A percentile compares a stretch with the other conserved stretches of the same genome.
phyloP scores from a whole-genome alignment of 2,888 invertebrate species.

The Pachycephus smyrnensis region DNA sequence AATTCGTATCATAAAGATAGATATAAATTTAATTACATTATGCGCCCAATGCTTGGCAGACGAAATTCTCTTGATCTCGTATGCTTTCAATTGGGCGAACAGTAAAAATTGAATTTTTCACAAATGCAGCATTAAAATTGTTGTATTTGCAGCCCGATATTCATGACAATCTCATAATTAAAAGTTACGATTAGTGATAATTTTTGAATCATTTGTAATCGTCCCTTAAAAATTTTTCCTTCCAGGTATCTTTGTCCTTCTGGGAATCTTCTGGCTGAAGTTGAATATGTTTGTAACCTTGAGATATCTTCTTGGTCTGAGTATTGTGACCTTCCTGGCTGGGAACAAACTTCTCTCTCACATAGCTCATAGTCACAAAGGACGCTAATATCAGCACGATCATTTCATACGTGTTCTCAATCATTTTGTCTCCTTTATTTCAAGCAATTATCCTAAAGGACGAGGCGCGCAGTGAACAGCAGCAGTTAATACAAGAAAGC shows the following conservation, averaged over 20 bases:
- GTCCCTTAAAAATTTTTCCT: constrained; percentile 38
- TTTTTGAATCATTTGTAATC: constrained; percentile 3
- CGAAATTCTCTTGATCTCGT: constrained; percentile 32
- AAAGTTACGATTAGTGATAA: background rate
- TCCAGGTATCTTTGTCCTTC: constrained; percentile 86
- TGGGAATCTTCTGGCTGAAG: constrained; percentile 91
- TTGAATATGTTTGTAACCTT: constrained; percentile 97
- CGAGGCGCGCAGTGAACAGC: background rate
- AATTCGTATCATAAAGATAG: constrained; percentile 1
- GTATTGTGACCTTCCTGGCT: constrained; percentile 89
- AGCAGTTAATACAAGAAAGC: background rate
- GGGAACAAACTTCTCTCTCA: constrained; percentile 91
- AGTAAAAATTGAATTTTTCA: constrained; percentile 58
- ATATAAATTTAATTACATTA: constrained; percentile 9
- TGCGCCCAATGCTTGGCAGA: constrained; percentile 53
- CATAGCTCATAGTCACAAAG: constrained; percentile 72
- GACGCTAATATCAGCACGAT: constrained; percentile 37
- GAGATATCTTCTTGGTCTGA: constrained; percentile 88
- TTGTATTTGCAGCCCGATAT: constrained; percentile 59
- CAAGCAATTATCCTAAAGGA: background rate
- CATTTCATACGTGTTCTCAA: constrained; percentile 13
- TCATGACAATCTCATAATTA: constrained; percentile 47
- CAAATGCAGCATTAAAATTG: constrained; percentile 42
- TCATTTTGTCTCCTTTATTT: background rate
- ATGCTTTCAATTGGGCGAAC: constrained; percentile 54